phyloP scores from a whole-genome alignment of 2,888 invertebrate genomes.

The Drosophila stalkeri region DNA sequence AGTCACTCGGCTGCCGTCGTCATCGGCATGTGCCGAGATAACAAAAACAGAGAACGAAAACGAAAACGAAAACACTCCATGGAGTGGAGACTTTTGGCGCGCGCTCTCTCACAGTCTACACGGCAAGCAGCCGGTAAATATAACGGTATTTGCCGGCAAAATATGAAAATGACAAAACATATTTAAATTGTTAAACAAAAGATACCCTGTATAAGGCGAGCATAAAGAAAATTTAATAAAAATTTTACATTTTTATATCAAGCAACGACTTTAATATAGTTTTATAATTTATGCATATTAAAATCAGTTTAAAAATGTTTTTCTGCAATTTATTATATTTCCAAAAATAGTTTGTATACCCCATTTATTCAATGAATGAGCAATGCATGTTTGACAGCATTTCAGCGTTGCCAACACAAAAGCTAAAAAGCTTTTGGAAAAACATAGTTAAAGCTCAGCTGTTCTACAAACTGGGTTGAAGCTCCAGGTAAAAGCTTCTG shows the following conservation, averaged over 20 bases:
- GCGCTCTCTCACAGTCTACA: conserved; percentile 46
- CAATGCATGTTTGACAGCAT: neutral
- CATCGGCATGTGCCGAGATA: conserved; percentile 63
- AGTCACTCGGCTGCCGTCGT: conserved; percentile 39
- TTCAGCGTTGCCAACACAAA: conserved; percentile 26
- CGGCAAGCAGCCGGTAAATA: conserved; percentile 57
- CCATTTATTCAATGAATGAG: neutral
- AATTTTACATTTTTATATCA: neutral
- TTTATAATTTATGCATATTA: neutral
- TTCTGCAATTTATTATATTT: neutral
- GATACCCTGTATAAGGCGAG: conserved; percentile 6
- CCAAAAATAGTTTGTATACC: neutral
- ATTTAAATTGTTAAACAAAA: neutral
- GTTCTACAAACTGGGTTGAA: neutral
- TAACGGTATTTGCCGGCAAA: conserved; percentile 62
- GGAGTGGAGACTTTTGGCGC: conserved; percentile 54
- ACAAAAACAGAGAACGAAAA: conserved; percentile 76
- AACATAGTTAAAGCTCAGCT: conserved; percentile 21
- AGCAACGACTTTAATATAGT: neutral
- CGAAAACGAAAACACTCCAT: conserved; percentile 49
- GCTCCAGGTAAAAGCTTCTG: conserved; percentile 9
- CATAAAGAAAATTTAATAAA: neutral
- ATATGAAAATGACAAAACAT: conserved; percentile 23
- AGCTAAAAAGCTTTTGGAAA: neutral
- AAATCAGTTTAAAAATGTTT: neutral